Base-by-base conservation (phyloP, 2,113 vertebrate species). In the Bolborhynchus lineola region DNA sequence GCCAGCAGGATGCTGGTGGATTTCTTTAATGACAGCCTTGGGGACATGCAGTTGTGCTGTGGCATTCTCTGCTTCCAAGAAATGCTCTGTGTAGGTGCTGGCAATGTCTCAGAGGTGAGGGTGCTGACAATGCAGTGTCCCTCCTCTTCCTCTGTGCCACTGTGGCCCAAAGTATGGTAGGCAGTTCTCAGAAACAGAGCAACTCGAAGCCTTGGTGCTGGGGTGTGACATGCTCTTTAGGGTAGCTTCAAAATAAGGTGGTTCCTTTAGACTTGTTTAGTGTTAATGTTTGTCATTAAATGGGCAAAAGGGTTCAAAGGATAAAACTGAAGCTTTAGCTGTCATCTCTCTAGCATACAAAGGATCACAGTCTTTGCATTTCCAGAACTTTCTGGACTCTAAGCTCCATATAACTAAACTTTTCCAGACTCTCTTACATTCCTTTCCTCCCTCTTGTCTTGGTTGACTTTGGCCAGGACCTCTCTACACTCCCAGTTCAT, bases 381-480 rank as follows among this genome's bases (percentile, higher is more conserved):
- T 24, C 86, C 46, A 89, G 86, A 31, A 16, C 18, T 82, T 92
- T 82, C 75, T 92, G 82, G 88, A 62, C 31, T 53, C 59, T 28
- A 10, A 88, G 49, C 33, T 91, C 46, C 49, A 80, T 47, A 17
- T 25, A 95, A 4, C 35, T 85, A 86, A 93, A 44, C 23, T 95
- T 95, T 96, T 94, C 87, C 94, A 96, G 65, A 41, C 72, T 89
- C 49, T 77, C 10, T 80, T 42, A 21, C 77, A 82, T 87, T 90
- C 87, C 47, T 94, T 82, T 67, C 63, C 53, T 97, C 62, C 47
- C 42, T 92, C 76, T 82, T 79, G 81, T 69, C 77, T 95, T 85
- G 65, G 89, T 82, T 96, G 91, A 92, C 82, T 94, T 96, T 94
- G 94, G 92, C 94, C 82, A 88, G 53, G 18, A 57, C 44, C 18